These are phyloP conservation scores for Tinamus guttatus DNA, from an alignment of 2,113 vertebrate genomes.

Conservation along the genomic window DNA sequence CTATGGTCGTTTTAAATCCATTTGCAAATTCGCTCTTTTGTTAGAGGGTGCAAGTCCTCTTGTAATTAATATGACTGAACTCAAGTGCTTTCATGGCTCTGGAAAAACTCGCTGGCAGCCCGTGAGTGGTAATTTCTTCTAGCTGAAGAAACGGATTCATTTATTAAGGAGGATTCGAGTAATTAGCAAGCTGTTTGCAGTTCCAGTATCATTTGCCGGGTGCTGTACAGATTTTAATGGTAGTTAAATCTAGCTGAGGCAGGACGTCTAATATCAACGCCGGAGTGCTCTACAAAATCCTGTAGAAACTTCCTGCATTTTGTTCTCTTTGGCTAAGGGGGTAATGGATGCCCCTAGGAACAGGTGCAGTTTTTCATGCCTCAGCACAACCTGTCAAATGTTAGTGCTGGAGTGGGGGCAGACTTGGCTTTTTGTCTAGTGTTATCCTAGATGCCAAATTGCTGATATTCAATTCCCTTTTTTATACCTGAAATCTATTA, in stretches of 20 bases:
- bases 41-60: conserved; percentile 46
- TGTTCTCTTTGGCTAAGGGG: not conserved
- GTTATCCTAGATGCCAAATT: not conserved
- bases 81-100: conserved; percentile 53
- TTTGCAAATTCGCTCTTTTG: conserved; percentile 58
- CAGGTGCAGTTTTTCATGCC: conserved; percentile 45
- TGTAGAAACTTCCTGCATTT: not conserved
- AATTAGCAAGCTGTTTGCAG: conserved; percentile 14
- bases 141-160: not conserved
- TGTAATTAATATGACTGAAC: conserved; percentile 49
- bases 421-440: not conserved
- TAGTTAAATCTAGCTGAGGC: not conserved
- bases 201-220: not conserved
- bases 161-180: conserved; percentile 4
- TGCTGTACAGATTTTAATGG: not conserved
- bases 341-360: not conserved
- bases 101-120: conserved; percentile 28
- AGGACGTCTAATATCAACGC: not conserved
- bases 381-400: not conserved
- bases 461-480: not conserved
- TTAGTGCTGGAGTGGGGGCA: not conserved
- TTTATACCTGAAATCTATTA: not conserved
- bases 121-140: not conserved
- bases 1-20: conserved; percentile 46
- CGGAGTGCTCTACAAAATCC: not conserved